Evolutionary conservation across 2,888 invertebrate species (phyloP), one percentile per base, ranked within the genome.

Genomic region (Saturnia japonica): DNA sequence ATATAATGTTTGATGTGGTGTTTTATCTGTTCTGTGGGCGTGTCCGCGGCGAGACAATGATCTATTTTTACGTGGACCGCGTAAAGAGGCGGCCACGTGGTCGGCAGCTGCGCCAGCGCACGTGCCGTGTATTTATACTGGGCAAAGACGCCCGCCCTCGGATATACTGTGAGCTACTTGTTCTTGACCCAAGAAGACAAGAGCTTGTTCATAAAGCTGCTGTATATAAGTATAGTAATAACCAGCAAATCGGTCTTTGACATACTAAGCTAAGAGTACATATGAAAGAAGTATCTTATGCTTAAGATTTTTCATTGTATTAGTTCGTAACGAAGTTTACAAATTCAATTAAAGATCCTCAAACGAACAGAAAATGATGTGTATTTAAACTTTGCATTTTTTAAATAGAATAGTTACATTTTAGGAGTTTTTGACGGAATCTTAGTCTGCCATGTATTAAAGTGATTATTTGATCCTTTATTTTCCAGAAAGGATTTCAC

Each of bases 71-170:
- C 87, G 82, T 79, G 78, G 82, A 79, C 82, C 82, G 84, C 86
- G 90, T 89, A 88, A 89, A 89, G 90, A 88, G 88, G 82, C 86
- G 85, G 88, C 89, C 93, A 94, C 94, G 93, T 94, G 94, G 88
- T 85, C 78, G 88, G 88, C 94, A 93, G 94, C 93, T 94, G 93
- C 89, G 92, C 80, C 70, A 68, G 85, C 91, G 91, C 93, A 92
- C 93, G 93, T 92, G 93, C 88, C 84, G 79, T 78, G 89, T 93
- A 93, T 93, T 92, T 91, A 91, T 91, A 91, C 88, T 84, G 83
- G 78, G 83, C 74, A 75, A 74, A 77, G 80, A 77, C 78, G 78
- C 78, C 82, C 80, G 77, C 80, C 72, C 81, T 80, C 72, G 78
- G 77, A 74, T 76, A 75, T 76, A 75, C 73, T 73, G 72, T 67